Conservation (phyloP, 2,113 vertebrate genomes). For the Pungitius pungitius region DNA sequence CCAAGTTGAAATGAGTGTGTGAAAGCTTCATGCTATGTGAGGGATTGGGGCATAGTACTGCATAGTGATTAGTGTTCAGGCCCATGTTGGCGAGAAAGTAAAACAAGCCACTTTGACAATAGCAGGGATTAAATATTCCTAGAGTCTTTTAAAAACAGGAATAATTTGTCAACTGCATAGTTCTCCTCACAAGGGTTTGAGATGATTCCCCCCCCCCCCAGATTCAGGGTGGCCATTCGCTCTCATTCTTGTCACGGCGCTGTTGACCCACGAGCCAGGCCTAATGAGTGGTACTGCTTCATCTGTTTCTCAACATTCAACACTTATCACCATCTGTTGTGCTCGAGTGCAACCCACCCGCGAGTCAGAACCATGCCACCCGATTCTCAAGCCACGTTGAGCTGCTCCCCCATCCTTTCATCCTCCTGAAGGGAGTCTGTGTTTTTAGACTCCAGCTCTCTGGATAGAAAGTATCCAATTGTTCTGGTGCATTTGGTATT, state of each 20-base stretch:
- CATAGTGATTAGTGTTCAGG: conserved; percentile 19
- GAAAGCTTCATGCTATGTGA: conserved; percentile 17
- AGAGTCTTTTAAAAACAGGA: too few relatives aligned
- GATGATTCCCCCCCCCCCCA: background rate
- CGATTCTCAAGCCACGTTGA: conserved; percentile 35
- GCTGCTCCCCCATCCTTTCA: conserved; percentile 35
- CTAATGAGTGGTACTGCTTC: conserved; percentile 69
- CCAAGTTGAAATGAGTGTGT: conserved; percentile 36
- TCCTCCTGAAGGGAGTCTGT: conserved; percentile 57
- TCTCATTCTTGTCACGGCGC: conserved; percentile 46
- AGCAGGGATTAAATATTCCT: background rate
- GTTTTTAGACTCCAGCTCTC: conserved; percentile 31
- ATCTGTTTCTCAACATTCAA: conserved; percentile 64
- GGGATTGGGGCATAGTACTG: conserved; percentile 5
- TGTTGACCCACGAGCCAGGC: conserved; percentile 61
- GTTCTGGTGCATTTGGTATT: conserved; percentile 49
- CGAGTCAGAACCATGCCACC: conserved; percentile 41
- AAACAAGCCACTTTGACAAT: background rate
- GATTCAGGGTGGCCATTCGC: conserved; percentile 18
- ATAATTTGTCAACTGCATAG: background rate
- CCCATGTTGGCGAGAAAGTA: background rate
- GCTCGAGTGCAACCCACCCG: conserved; percentile 40
- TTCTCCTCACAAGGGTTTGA: conserved; percentile 19
- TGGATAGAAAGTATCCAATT: conserved; percentile 55
- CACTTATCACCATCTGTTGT: conserved; percentile 69